Evolutionary conservation across 2,888 invertebrate species (phyloP), one percentile per base, ranked within the genome.

Genomic region (Leucoma salicis): DNA sequence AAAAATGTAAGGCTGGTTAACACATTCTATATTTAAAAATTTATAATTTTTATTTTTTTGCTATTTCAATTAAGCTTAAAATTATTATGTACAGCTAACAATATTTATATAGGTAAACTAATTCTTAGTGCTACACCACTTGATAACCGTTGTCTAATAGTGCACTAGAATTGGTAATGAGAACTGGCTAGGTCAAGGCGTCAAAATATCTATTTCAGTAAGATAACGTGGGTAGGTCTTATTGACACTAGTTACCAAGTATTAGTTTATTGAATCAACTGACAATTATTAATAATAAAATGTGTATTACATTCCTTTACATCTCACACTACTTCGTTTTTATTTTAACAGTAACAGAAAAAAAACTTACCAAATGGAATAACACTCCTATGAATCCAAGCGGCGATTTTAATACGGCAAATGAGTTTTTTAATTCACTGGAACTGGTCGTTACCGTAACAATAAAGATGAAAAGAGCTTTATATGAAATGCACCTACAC

Each of bases 181-280:
- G 50, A 54, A 43, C 46, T 16, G 55, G 68, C 58, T 70, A 76
- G 84, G 83, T 83, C 84, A 83, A 83, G 82, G 81, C 60, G 53
- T 51, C 49, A 21, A 55, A 66, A 63, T 60, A 55, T 70, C 67
- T 74, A 78, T 78, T 82, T 76, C 64, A 63, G 58, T 47, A 37
- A 49, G 39, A 14, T 42, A 48, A 21, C 37, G 28, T 10, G 8
- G 8, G 21, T 27, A 27, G n/a, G 54, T 54, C 51, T 54, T 38
- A 49, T 13, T 7, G 45, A 41, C 41, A 46, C 45, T 58, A 40
- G 36, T 24, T 36, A 39, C 39, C 25, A 31, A 29, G 33, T 40
- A 39, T 11, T 28, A 36, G 35, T 44, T 41, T 41, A 47, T 39
- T 40, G 8, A 3, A 43, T 18, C 13, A 10, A 48, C 49, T 66